These are phyloP conservation scores for Nannoperca obscura DNA, from an alignment of 2,797 vertebrate species.

Conservation along the genomic window DNA sequence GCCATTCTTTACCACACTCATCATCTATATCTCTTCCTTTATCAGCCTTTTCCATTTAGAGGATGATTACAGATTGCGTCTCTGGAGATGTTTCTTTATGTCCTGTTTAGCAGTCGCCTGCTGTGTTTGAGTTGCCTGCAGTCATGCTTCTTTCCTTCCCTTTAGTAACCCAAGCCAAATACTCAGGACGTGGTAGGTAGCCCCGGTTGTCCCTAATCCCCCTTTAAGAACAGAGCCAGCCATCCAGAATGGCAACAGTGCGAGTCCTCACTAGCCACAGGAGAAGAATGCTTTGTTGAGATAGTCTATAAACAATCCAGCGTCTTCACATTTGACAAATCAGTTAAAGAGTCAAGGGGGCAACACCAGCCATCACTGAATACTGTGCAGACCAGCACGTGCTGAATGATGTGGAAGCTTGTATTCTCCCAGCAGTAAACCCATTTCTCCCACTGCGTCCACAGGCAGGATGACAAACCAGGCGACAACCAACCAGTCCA, in stretches of 20 bases:
- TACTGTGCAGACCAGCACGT: neutral
- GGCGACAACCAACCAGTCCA: conserved; percentile 77
- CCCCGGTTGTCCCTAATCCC: conserved; percentile 8
- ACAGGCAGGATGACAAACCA: conserved; percentile 86
- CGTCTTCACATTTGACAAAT: conserved; percentile 23
- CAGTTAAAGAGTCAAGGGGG: neutral
- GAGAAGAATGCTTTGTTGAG: conserved; percentile 30
- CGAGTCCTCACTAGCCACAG: neutral
- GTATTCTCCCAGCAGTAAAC: neutral
- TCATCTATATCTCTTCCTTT: conserved; percentile 13
- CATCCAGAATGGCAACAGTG: neutral
- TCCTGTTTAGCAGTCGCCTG: conserved; percentile 47
- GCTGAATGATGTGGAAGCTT: neutral
- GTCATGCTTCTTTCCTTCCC: conserved; percentile 32
- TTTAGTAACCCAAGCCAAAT: conserved; percentile 42
- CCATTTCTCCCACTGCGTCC: conserved; percentile 22
- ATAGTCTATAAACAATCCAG: conserved; percentile 16
- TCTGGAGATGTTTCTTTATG: conserved; percentile 48
- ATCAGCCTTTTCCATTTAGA: conserved; percentile 33
- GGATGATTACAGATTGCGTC: conserved; percentile 52
- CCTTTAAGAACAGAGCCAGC: conserved; percentile 5
- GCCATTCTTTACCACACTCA: neutral
- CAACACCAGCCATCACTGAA: neutral
- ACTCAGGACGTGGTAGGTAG: conserved; percentile 23
- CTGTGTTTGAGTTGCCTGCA: conserved; percentile 54